Evolutionary conservation across 2,888 invertebrate species (phyloP).

Genomic region (Salticus scenicus): DNA sequence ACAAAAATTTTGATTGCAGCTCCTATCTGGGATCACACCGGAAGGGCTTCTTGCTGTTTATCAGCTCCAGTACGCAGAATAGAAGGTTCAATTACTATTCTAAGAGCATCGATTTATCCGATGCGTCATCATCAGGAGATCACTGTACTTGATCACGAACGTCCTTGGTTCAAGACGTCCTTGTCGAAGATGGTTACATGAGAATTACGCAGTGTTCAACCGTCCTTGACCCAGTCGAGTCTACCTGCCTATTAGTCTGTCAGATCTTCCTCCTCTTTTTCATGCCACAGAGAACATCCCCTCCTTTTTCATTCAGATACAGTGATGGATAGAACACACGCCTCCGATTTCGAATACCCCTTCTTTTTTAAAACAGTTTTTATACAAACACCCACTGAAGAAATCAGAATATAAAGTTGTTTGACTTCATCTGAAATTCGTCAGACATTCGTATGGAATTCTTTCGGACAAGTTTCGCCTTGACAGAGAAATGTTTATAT

Average conservation of each 20-base stretch:
- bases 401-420: background rate
- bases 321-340: background rate
- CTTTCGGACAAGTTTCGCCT: too few species aligned
- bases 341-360: background rate
- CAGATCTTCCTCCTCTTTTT: constrained; percentile 56
- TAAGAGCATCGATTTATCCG: constrained; percentile 30
- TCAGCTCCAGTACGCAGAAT: constrained; percentile 11
- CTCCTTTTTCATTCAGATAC: constrained; percentile 2
- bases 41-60: constrained; percentile 15
- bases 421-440: background rate
- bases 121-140: constrained; percentile 60
- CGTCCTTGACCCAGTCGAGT: constrained; percentile 62
- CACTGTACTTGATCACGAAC: constrained; percentile 64
- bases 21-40: constrained; percentile 14
- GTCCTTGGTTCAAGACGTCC: constrained; percentile 58
- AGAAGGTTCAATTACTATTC: constrained; percentile 15
- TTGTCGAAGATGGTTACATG: constrained; percentile 62
- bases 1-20: constrained; percentile 21
- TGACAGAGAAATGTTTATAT: too few species aligned
- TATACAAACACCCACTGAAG: background rate
- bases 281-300: background rate
- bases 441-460: too few species aligned
- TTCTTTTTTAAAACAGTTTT: background rate
- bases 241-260: constrained; percentile 58
- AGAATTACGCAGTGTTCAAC: constrained; percentile 63